Evolutionary conservation across 2,888 invertebrate species (phyloP).

Genomic region (Theodoxus fluviatilis): DNA sequence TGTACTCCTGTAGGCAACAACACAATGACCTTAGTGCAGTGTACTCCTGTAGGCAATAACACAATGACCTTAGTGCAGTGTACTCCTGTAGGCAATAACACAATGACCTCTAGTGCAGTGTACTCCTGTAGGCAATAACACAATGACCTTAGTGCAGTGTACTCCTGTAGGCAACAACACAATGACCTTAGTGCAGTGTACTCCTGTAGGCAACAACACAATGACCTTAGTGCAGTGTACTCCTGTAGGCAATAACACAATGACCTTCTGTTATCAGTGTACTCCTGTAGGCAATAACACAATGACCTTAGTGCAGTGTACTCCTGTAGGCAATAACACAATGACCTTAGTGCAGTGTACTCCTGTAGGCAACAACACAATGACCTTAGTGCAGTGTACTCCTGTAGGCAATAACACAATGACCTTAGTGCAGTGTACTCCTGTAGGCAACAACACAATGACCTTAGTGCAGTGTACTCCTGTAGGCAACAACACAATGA

Average conservation of each 20-base stretch:
- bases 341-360: conserved; percentile 98
- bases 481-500: too few species aligned
- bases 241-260: too few species aligned
- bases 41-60: conserved; percentile 78
- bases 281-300: conserved; percentile 77
- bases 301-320: conserved; percentile 98
- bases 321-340: too few species aligned
- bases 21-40: too few species aligned
- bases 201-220: too few species aligned
- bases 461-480: conserved; percentile 95
- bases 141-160: too few species aligned
- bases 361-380: too few species aligned
- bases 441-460: too few species aligned
- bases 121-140: conserved; percentile 76
- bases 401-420: too few species aligned
- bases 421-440: conserved; percentile 95
- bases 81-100: conserved; percentile 76
- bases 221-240: conserved; percentile 98
- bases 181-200: conserved; percentile 98
- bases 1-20: conserved; percentile 81
- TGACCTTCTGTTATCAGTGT: conserved; percentile 98
- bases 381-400: conserved; percentile 96
- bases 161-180: conserved; percentile 77
- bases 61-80: too few species aligned
- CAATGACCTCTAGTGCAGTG: too few species aligned